Conservation (phyloP, 2,797 vertebrate species). For the Pseudocheirus occidentalis region DNA sequence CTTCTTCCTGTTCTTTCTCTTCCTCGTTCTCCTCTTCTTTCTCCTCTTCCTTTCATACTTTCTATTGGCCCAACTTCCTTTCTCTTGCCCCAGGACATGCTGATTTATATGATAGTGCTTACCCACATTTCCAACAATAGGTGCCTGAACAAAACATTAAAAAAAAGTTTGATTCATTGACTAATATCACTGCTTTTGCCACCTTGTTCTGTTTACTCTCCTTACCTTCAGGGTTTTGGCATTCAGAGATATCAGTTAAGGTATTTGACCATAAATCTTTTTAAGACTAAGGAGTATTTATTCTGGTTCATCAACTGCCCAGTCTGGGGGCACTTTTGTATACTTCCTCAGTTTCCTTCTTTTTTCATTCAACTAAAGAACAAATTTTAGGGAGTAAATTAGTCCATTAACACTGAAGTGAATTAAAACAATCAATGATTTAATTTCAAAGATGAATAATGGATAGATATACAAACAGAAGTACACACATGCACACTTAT, state of each 20-base stretch:
- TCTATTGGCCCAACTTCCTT: background rate
- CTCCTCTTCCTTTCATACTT: fast-evolving
- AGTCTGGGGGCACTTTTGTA: background rate
- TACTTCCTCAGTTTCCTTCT: background rate
- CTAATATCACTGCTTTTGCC: background rate
- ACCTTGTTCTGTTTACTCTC: background rate
- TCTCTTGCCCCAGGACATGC: background rate
- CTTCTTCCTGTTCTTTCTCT: background rate
- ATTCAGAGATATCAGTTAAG: background rate
- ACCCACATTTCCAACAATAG: background rate
- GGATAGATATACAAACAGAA: background rate
- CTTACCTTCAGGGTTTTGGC: background rate
- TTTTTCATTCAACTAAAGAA: background rate
- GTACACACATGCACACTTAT: background rate
- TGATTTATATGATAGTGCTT: background rate
- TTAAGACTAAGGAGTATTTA: background rate
- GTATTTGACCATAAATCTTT: background rate
- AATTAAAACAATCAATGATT: conserved; percentile 58
- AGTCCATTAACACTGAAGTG: conserved; percentile 49
- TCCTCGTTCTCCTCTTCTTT: background rate
- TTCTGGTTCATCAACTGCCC: background rate
- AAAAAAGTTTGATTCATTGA: background rate
- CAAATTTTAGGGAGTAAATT: conserved; percentile 27
- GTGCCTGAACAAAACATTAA: background rate
- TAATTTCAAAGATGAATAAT: background rate